Conservation (phyloP, 2,888 invertebrate genomes). For the Heliconius sara region DNA sequence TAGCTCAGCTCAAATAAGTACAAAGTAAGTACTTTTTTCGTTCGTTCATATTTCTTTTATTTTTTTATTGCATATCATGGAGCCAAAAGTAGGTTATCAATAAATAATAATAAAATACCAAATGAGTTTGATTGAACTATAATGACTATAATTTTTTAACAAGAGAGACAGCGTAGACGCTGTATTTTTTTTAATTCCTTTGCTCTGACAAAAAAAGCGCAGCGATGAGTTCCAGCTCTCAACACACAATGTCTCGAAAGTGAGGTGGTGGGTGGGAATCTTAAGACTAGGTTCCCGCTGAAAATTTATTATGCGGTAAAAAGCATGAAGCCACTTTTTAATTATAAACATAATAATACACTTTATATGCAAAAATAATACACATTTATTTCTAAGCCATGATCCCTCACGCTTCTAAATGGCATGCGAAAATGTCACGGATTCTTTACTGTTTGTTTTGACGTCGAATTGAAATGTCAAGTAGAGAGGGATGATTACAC, state of each 20-base stretch:
- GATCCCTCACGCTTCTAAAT: slow-evolving; percentile 46
- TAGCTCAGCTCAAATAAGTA: too few species aligned
- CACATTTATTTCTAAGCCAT: slow-evolving; percentile 56
- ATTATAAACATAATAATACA: not conserved
- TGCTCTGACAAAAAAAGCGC: too few species aligned
- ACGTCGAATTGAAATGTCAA: slow-evolving; percentile 60
- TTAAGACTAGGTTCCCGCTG: too few species aligned
- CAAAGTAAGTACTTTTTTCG: too few species aligned
- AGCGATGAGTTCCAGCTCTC: not conserved
- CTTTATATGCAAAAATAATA: not conserved
- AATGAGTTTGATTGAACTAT: too few species aligned
- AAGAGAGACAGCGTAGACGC: too few species aligned
- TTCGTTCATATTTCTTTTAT: too few species aligned
- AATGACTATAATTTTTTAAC: too few species aligned
- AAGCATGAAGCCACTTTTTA: not conserved
- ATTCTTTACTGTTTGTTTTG: slow-evolving; percentile 45
- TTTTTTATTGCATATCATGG: too few species aligned
- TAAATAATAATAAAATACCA: too few species aligned
- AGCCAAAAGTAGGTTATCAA: too few species aligned
- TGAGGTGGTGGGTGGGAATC: not conserved
- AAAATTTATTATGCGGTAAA: not conserved
- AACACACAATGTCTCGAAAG: not conserved
- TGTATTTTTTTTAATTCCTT: too few species aligned
- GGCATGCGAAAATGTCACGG: slow-evolving; percentile 53
- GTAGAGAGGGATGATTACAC: slow-evolving; percentile 43